Percentiles rank a stretch among this genome's conserved stretches.
Evolutionary conservation across 2,888 invertebrate species (phyloP).

Genomic region (Sinohyriopsis cumingii): DNA sequence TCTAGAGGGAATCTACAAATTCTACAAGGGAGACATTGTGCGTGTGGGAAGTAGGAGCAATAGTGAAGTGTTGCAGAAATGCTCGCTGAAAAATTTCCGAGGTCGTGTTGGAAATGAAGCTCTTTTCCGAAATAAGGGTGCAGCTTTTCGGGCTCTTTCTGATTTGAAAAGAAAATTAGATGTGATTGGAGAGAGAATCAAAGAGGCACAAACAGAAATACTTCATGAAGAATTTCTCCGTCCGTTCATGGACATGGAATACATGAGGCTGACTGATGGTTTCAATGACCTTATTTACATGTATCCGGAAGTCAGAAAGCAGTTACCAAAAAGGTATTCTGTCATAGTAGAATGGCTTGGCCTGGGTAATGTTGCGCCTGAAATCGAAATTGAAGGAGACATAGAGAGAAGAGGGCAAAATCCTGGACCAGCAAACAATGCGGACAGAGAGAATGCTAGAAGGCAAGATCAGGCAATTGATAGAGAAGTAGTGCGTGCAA

Average conservation of each 20-base stretch:
- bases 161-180: too few species aligned
- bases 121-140: too few species aligned
- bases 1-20: slow-evolving; percentile 65
- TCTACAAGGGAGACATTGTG: slow-evolving; percentile 53
- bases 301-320: too few species aligned
- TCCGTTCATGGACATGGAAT: slow-evolving; percentile 18
- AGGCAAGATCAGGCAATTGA: neutral
- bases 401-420: too few species aligned
- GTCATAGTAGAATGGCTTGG: neutral
- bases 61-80: slow-evolving; percentile 49
- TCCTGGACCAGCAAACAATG: too few species aligned
- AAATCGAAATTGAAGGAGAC: too few species aligned
- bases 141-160: too few species aligned
- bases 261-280: neutral
- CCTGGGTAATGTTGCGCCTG: neutral
- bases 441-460: too few species aligned
- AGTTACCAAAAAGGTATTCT: neutral
- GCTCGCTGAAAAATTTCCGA: neutral
- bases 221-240: slow-evolving; percentile 37
- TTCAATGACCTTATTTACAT: neutral
- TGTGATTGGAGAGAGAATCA: slow-evolving; percentile 15
- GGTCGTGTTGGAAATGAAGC: too few species aligned
- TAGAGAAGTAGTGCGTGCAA: neutral
- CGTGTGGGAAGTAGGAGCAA: slow-evolving; percentile 65
- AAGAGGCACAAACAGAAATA: slow-evolving; percentile 31